A percentile compares a stretch with the other conserved stretches of the same genome.
Conservation (phyloP, 2,888 invertebrate genomes). For the Thyatira batis region DNA sequence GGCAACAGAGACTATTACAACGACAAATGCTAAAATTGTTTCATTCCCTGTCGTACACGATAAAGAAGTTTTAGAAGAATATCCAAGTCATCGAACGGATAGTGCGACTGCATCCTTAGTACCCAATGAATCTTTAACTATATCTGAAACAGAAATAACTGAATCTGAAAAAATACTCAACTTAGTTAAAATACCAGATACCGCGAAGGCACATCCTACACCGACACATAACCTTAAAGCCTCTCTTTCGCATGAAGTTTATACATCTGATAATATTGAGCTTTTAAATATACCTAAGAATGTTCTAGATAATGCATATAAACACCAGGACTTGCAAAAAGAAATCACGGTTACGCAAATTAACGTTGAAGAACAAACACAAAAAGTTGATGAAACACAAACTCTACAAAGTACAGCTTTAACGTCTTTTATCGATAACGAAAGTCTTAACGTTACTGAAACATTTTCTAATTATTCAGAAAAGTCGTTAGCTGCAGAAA, state of each 20-base stretch:
- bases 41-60: slow-evolving; percentile 84
- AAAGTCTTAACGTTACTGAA: slow-evolving; percentile 84
- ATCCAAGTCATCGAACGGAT: slow-evolving; percentile 47
- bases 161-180: slow-evolving; percentile 85
- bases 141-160: slow-evolving; percentile 83
- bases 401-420: slow-evolving; percentile 77
- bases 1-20: slow-evolving; percentile 76
- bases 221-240: slow-evolving; percentile 68
- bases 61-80: slow-evolving; percentile 78
- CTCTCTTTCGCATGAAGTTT: slow-evolving; percentile 68
- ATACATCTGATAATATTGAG: slow-evolving; percentile 64
- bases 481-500: slow-evolving; percentile 61
- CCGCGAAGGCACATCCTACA: slow-evolving; percentile 41
- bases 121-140: slow-evolving; percentile 83
- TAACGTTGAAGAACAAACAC: slow-evolving; percentile 76
- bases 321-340: slow-evolving; percentile 61
- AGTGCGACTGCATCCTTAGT: slow-evolving; percentile 74
- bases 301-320: slow-evolving; percentile 48
- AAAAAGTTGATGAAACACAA: slow-evolving; percentile 79
- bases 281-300: slow-evolving; percentile 39
- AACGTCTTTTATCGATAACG: slow-evolving; percentile 78
- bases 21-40: slow-evolving; percentile 85
- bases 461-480: slow-evolving; percentile 75
- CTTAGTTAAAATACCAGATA: slow-evolving; percentile 46
- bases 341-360: slow-evolving; percentile 68